A percentile compares a stretch with the other conserved stretches of the same genome.
These are phyloP conservation scores for Aldrovandia affinis DNA, from an alignment of 2,797 vertebrate genomes.

Conservation along the genomic window DNA sequence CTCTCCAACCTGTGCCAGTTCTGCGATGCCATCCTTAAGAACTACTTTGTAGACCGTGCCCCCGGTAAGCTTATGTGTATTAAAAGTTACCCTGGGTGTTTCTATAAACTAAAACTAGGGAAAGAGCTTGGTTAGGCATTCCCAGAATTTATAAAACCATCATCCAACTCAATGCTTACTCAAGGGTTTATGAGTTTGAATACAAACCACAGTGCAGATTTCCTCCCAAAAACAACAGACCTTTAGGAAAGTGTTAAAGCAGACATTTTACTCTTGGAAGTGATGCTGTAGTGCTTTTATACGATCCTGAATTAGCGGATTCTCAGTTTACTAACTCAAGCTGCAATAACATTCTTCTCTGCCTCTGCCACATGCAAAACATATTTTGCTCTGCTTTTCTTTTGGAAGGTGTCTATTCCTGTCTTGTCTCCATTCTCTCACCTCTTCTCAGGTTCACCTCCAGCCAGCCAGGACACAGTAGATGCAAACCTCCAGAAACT, in stretches of 20 bases:
- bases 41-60: slow-evolving; percentile 79
- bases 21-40: slow-evolving; percentile 86
- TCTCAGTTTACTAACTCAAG: slow-evolving; percentile 41
- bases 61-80: slow-evolving; percentile 69
- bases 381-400: slow-evolving; percentile 36
- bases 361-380: slow-evolving; percentile 31
- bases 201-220: background rate
- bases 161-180: background rate
- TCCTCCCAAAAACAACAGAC: too few relatives aligned
- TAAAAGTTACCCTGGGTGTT: background rate
- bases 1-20: slow-evolving; percentile 91
- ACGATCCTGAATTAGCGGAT: background rate
- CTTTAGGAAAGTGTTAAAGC: background rate
- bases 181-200: background rate
- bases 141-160: too few relatives aligned
- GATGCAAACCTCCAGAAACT: slow-evolving; percentile 99
- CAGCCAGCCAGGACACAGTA: slow-evolving; percentile 83
- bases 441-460: slow-evolving; percentile 75
- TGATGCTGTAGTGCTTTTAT: background rate
- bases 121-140: background rate
- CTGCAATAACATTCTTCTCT: background rate
- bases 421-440: slow-evolving; percentile 29
- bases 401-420: slow-evolving; percentile 30
- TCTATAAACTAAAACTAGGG: background rate
- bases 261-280: background rate